Evolutionary conservation across 2,888 invertebrate genomes (phyloP).

Genomic region (Pseudococcus viburni): DNA sequence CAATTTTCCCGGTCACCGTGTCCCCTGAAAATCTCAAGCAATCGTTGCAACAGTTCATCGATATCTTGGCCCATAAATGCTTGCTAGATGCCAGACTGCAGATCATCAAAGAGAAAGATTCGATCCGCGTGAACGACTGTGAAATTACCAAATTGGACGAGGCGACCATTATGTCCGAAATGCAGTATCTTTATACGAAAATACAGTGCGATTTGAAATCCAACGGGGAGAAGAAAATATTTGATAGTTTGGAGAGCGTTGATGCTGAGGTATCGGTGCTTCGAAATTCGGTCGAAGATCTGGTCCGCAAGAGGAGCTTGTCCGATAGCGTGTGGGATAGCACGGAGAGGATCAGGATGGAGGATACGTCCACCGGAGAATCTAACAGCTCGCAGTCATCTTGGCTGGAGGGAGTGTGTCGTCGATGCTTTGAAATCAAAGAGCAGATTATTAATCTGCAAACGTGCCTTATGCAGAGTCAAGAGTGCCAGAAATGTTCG

Average conservation of each 20-base stretch:
- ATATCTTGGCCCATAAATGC: conserved; percentile 82
- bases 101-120: conserved; percentile 77
- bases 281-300: conserved; percentile 67
- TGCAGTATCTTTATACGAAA: conserved; percentile 69
- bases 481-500: conserved; percentile 73
- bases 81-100: conserved; percentile 83
- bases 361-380: conserved; percentile 63
- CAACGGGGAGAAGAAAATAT: conserved; percentile 68
- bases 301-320: conserved; percentile 67
- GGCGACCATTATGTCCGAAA: conserved; percentile 69
- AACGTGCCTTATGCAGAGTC: conserved; percentile 70
- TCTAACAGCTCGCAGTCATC: conserved; percentile 67
- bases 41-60: conserved; percentile 78
- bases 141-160: conserved; percentile 67
- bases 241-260: conserved; percentile 69
- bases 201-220: conserved; percentile 68
- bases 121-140: conserved; percentile 8
- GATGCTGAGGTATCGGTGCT: conserved; percentile 69
- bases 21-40: conserved; percentile 70
- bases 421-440: conserved; percentile 75
- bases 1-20: conserved; percentile 39
- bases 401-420: conserved; percentile 74
- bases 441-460: conserved; percentile 73
- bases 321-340: conserved; percentile 62
- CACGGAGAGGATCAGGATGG: conserved; percentile 55